A percentile compares a stretch with the other conserved stretches of the same genome.
phyloP scores from a whole-genome alignment of 2,113 vertebrate species.

The Poicephalus gulielmi region DNA sequence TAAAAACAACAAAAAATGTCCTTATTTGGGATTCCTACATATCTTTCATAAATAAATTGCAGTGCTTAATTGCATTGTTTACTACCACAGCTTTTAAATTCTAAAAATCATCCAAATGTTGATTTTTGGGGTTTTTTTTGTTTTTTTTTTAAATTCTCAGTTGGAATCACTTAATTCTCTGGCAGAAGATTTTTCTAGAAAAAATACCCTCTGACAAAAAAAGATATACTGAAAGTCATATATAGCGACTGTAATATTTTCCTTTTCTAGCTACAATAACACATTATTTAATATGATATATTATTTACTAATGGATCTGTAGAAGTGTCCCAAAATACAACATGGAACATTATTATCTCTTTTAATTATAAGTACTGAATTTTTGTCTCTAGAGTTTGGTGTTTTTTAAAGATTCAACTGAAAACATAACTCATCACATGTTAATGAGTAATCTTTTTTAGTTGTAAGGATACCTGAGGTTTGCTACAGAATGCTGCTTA shows the following conservation, averaged over 20 bases:
- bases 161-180: neutral
- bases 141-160: neutral
- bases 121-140: rapidly evolving
- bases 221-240: neutral
- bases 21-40: neutral
- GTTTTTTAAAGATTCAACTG: neutral
- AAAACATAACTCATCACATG: neutral
- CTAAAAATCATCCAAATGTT: neutral
- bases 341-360: neutral
- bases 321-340: neutral
- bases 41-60: neutral
- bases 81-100: neutral
- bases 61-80: neutral
- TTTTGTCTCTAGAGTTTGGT: neutral
- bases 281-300: neutral
- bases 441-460: neutral
- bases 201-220: neutral
- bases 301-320: neutral
- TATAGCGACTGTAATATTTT: neutral
- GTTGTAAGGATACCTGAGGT: neutral
- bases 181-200: neutral
- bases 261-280: neutral
- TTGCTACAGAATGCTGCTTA: neutral
- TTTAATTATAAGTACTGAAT: neutral
- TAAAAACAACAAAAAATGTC: neutral